Base-by-base conservation (phyloP, 2,797 vertebrate genomes). In the Myotis pilosus region DNA sequence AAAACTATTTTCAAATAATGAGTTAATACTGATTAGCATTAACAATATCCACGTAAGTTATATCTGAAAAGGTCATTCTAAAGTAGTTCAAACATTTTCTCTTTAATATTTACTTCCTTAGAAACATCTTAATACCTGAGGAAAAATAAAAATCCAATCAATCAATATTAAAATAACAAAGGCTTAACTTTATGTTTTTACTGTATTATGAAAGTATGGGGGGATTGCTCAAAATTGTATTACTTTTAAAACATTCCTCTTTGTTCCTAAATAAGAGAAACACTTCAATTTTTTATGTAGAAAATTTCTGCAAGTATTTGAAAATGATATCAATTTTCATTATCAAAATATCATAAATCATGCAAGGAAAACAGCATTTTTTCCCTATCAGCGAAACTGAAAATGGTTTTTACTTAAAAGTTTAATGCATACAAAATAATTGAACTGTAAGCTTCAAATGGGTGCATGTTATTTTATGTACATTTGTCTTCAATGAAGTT, bases 81-180 rank as follows among this genome's bases (percentile, higher is more conserved):
- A 82, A 36, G 66, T 83, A 69, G 28, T 76, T 92, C 9, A 94
- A 80, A 72, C 72, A 92, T 49, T 80, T 87, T 68, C 30, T 60
- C 36, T 92, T 82, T 74, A 74, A 92, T 84, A 22, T 92, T 66
- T 82, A 74, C 69, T 81, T 89, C 25, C 78, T 94, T 78, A 78
- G 71, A 87, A 87, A 82, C 0, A 75, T 55, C 85, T 23, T 74
- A 36, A 89, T 38, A 94, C 6, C 30, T 57, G n/a, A 41, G 33
- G 51, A 79, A 92, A 95, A 83, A 57, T 83, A 82, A 80, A 94
- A 72, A 84, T 51, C 38, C 25, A 87, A 76, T 19, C 33, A 25
- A 82, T 64, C 33, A 91, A 91, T 89, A 89, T 74, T 62, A 92
- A 93, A 95, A 66, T 72, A 57, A 89, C 11, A 72, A 57, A 62